These are phyloP conservation scores for Andrena praecox DNA, from an alignment of 2,888 invertebrate genomes.

Conservation along the genomic window DNA sequence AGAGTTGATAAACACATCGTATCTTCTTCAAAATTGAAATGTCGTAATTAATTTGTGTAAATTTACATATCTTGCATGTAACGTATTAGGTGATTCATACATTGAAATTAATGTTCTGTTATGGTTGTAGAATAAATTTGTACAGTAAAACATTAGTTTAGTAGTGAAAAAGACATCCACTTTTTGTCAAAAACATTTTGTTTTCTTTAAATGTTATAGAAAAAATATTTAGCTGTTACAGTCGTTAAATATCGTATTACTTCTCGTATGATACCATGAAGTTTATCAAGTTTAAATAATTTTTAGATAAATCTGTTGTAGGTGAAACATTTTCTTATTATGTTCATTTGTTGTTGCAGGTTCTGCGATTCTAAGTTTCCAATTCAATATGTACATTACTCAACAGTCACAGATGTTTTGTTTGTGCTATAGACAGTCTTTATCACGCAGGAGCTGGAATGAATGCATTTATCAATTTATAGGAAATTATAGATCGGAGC, in stretches of 20 bases:
- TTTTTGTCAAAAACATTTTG: too few species aligned
- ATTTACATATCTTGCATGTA: too few species aligned
- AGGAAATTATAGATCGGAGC: background rate
- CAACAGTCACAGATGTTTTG: conserved; percentile 6
- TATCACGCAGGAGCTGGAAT: background rate
- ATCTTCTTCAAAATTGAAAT: too few species aligned
- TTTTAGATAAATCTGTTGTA: background rate
- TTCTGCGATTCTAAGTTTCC: background rate
- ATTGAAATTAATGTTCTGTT: too few species aligned
- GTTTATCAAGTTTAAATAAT: background rate
- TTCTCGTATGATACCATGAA: background rate
- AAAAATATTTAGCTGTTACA: too few species aligned
- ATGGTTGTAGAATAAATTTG: too few species aligned
- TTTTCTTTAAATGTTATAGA: too few species aligned
- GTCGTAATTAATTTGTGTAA: too few species aligned
- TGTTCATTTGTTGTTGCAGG: background rate
- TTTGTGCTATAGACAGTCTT: background rate
- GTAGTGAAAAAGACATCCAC: too few species aligned
- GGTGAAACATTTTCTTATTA: background rate
- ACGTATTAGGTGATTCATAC: too few species aligned
- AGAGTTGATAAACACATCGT: too few species aligned
- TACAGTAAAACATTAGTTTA: too few species aligned
- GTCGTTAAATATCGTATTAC: background rate
- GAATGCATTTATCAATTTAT: background rate
- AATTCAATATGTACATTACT: background rate